Percentiles rank a stretch among this genome's conserved stretches.
Evolutionary conservation across 2,888 invertebrate genomes (phyloP).

Genomic region (Synanthedon tipuliformis): DNA sequence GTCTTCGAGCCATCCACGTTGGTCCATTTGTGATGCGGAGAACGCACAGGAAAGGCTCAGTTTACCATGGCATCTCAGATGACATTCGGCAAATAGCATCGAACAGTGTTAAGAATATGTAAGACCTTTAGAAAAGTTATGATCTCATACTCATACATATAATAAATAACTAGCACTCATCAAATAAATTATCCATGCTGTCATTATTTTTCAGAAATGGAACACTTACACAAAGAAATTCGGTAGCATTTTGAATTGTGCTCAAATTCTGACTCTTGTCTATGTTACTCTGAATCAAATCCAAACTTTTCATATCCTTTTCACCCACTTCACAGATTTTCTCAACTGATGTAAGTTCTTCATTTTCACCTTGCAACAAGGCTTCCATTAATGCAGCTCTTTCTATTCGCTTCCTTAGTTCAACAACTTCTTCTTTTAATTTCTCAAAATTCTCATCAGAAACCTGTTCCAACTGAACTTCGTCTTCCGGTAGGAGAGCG

Average conservation of each 20-base stretch:
- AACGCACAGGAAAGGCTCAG: too few species aligned
- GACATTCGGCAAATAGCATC: too few species aligned
- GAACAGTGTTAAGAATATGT: too few species aligned
- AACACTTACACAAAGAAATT: conserved; percentile 41
- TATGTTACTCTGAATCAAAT: conserved; percentile 33
- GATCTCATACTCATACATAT: background rate
- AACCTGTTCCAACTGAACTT: conserved; percentile 40
- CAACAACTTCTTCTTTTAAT: conserved; percentile 42
- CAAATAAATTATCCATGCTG: conserved; percentile 12
- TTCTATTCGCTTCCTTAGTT: conserved; percentile 40
- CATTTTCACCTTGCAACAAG: conserved; percentile 43
- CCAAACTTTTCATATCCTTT: conserved; percentile 50
- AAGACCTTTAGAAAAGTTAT: background rate
- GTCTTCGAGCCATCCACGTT: too few species aligned
- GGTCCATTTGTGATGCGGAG: too few species aligned
- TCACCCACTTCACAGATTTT: conserved; percentile 49
- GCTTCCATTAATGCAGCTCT: conserved; percentile 53
- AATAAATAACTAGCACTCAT: conserved; percentile 5
- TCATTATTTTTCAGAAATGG: conserved; percentile 29
- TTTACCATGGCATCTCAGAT: too few species aligned
- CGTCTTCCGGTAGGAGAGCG: conserved; percentile 49
- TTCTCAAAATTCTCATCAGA: conserved; percentile 42
- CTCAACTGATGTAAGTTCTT: conserved; percentile 42
- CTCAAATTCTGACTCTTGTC: conserved; percentile 27
- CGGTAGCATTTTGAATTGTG: conserved; percentile 29